phyloP scores from a whole-genome alignment of 2,888 invertebrate genomes.

The Polydrusus tereticollis region DNA sequence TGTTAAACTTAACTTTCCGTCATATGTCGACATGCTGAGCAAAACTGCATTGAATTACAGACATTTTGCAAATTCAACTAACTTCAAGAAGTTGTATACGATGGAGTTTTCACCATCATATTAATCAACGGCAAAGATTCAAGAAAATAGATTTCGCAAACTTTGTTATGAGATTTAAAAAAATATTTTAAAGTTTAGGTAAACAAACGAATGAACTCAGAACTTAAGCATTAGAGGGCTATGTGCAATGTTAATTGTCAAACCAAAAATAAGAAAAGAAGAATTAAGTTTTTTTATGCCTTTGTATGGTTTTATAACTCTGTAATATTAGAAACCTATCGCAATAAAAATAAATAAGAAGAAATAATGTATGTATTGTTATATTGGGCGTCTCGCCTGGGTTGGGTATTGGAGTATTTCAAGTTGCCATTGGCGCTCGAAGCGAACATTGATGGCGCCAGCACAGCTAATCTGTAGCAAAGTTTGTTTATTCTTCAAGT shows the following conservation, averaged over 20 bases:
- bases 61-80: neutral
- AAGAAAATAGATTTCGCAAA: neutral
- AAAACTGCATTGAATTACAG: neutral
- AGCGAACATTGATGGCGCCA: conserved; percentile 35
- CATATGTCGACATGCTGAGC: neutral
- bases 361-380: no score
- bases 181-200: neutral
- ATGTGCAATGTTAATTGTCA: no score
- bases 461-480: conserved; percentile 26
- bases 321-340: no score
- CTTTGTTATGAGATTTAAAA: neutral
- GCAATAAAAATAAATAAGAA: no score
- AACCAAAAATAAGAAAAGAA: no score
- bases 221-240: no score
- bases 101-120: neutral
- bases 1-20: no score
- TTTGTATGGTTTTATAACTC: no score
- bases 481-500: conserved; percentile 31
- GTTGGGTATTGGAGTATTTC: conserved; percentile 15
- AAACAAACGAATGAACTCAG: no score
- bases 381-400: conserved; percentile 35
- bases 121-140: neutral
- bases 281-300: no score
- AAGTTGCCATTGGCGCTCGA: neutral
- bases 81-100: neutral